A percentile compares a stretch with the other conserved stretches of the same genome.
phyloP scores from a whole-genome alignment of 1,140 invertebrate genomes.

The Penaeus vannamei region DNA sequence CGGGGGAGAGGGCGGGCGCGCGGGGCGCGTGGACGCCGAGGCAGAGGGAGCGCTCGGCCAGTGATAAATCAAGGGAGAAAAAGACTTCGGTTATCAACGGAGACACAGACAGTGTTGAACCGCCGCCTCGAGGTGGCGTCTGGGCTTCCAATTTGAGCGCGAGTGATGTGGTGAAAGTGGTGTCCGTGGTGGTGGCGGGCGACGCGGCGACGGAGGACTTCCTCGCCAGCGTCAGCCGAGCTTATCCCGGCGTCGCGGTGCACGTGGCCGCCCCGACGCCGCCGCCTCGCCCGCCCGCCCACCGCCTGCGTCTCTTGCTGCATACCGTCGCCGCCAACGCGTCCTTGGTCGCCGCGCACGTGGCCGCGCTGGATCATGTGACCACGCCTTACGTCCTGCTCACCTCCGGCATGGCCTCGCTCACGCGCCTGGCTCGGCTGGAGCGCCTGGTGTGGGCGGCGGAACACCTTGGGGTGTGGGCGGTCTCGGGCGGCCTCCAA shows the following conservation, averaged over 20 bases:
- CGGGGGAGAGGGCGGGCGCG: too few species aligned
- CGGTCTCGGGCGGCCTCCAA: conserved; percentile 41
- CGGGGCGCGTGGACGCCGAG: too few species aligned
- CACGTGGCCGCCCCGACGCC: conserved; percentile 28
- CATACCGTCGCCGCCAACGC: conserved; percentile 25
- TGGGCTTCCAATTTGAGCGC: too few species aligned
- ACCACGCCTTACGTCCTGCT: conserved; percentile 52
- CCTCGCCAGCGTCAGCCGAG: conserved; percentile 3
- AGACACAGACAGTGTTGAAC: too few species aligned
- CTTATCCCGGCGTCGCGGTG: conserved; percentile 50
- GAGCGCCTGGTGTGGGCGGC: conserved; percentile 56
- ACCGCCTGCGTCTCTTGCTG: conserved; percentile 10
- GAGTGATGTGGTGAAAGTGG: conserved; percentile 13
- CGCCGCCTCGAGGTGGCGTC: too few species aligned
- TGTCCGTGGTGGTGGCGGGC: conserved; percentile 40
- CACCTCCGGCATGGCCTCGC: not conserved
- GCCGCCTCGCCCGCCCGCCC: not conserved
- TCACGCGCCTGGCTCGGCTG: conserved; percentile 9
- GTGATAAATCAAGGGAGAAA: too few species aligned
- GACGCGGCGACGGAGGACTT: not conserved
- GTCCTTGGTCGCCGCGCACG: conserved; percentile 1
- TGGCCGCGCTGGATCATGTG: conserved; percentile 27
- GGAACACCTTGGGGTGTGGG: conserved; percentile 55
- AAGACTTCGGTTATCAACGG: too few species aligned
- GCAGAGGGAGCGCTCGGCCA: too few species aligned